Evolutionary conservation across 37 sponge, comb jelly and placozoan genomes (phyloP), one percentile per base, ranked within the genome.

Genomic region (Amphimedon queenslandica): DNA sequence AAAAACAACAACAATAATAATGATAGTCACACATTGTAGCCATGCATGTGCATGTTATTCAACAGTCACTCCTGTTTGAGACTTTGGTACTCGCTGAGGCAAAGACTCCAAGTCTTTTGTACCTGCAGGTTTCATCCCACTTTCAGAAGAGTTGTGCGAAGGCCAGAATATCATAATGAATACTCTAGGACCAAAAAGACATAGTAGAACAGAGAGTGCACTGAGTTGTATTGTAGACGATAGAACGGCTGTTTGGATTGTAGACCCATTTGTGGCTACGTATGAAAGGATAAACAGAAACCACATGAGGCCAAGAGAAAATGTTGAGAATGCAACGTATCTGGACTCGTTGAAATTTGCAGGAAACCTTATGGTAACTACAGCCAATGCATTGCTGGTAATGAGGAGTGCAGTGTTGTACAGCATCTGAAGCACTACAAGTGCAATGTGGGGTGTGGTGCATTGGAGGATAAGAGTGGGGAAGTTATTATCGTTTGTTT

Each of bases 291-390:
- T 77, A 39, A 77, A 71, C 0, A 36, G 78, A 1, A 84, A 63
- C 84, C 77, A 77, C 2, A 84, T 77, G 58, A 84, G 43, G 24
- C 77, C 68, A 2, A 84, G 67, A 39, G 84, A 53, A 35, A 84
- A 69, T 2, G 84, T 76, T 2, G 76, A 55, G 41, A 71, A 84
- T 36, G 77, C 39, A 35, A 84, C 58, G 55, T 77, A 77, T 25
- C 71, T 75, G 25, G 78, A 42, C 58, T 84, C 84, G 40, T 77
- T 77, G 67, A 77, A 84, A 55, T 84, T 84, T 23, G 60, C 72
- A 5, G 84, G 84, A 67, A 71, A 84, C 3, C 71, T 63, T 16
- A 77, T 67, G 1, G 76, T 84, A n/a, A 67, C 6, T 25, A 80
- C 34, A 0, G 72, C 84, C 24, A 84, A 58, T 20, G 72, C 47